Base-by-base conservation (phyloP, 53 echinoderm and acorn worm genomes). In the Paelopatides confundens region DNA sequence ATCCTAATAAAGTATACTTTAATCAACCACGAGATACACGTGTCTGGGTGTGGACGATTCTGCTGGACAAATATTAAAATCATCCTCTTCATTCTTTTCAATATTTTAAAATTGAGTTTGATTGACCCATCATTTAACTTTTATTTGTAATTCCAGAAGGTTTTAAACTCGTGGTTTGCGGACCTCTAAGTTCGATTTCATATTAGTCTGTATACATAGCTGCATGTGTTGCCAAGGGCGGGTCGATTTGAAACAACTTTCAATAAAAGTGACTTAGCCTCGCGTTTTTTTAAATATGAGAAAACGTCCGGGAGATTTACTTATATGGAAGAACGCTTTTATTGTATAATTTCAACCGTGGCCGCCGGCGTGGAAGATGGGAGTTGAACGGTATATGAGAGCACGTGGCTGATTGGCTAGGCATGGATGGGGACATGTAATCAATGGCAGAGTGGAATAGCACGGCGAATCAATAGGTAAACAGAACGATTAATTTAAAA, bases 311-410 rank as follows among this genome's bases (percentile, higher is more conserved):
- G n/a, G 46, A 40, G 74, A 74, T 40, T 74, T 46, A 40, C 23
- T 11, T 46, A n/a, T n/a, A 39, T 74, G 21, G 74, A 74, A 74
- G 74, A 74, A 40, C 74, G 74, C 40, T 74, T 74, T 74, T 74
- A 74, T 74, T 74, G 74, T 74, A 74, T 39, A 74, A 74, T 39
- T 74, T 40, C 74, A 40, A 74, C 74, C 74, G 74, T 74, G 74
- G 74, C 74, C 74, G 74, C 74, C 74, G 74, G 74, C 74, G 39
- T 74, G 40, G 39, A 74, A 74, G 74, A 74, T 74, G 40, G 74
- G 74, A 74, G 74, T 74, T 39, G 27, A 74, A 74, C 74, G 74
- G 74, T 74, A 74, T 38, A 74, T 74, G 74, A 74, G 74, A 74
- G 43, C 74, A 74, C 74, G 43, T 40, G 74, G 74, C 39, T 74